These are phyloP conservation scores for Gymnarchus niloticus DNA, from an alignment of 2,113 vertebrate species.

Conservation along the genomic window DNA sequence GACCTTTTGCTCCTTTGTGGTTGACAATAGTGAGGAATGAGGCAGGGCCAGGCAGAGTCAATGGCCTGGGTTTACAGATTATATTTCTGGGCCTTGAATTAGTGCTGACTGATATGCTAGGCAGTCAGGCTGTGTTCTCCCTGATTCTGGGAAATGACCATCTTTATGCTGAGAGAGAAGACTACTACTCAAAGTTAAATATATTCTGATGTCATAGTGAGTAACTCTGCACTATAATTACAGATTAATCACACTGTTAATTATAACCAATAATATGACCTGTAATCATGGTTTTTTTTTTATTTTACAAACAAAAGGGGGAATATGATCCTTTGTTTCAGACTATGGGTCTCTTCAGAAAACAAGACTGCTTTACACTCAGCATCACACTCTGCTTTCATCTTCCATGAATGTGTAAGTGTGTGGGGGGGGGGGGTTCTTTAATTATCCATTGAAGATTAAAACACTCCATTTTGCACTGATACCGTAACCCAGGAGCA, in stretches of 20 bases:
- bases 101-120: constrained; percentile 23
- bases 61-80: constrained; percentile 46
- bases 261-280: constrained; percentile 55
- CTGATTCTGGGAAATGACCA: background rate
- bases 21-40: constrained; percentile 65
- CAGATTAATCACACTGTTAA: constrained; percentile 25
- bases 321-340: constrained; percentile 55
- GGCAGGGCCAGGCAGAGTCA: constrained; percentile 50
- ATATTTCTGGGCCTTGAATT: constrained; percentile 35
- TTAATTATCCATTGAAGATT: constrained; percentile 67
- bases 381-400: background rate
- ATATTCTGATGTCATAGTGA: background rate
- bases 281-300: constrained; percentile 59
- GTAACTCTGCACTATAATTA: constrained; percentile 7
- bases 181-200: background rate
- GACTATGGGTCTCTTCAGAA: constrained; percentile 19
- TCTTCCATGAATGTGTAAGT: constrained; percentile 11
- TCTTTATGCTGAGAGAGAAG: background rate
- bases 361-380: background rate
- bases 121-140: constrained; percentile 18
- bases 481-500: constrained; percentile 50
- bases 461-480: constrained; percentile 58
- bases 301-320: constrained; percentile 43
- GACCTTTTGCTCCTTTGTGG: constrained; percentile 74
- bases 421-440: constrained; percentile 44